Evolutionary conservation across 2,113 vertebrate species (phyloP).

Genomic region (Alexandromys fortis): DNA sequence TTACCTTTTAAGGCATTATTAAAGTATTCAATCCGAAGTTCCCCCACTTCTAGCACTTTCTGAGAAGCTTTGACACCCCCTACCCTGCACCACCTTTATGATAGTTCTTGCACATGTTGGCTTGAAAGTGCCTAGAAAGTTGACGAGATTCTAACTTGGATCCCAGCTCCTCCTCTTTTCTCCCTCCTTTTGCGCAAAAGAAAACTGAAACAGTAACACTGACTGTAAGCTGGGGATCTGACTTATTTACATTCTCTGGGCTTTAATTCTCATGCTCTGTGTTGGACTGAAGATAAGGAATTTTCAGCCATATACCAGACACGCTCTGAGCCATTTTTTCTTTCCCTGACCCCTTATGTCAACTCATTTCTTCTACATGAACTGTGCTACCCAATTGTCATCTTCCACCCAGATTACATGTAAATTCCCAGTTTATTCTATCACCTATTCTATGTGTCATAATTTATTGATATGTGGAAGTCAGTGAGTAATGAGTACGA

Average conservation of each 20-base stretch:
- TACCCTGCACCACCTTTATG: too few species aligned
- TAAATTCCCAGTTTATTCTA: slow-evolving; percentile 45
- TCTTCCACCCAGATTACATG: neutral
- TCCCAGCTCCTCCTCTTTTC: neutral
- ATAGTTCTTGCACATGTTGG: too few species aligned
- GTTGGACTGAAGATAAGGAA: neutral
- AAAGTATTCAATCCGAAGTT: neutral
- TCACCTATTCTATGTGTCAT: neutral
- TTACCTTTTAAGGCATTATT: neutral
- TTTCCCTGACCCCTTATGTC: neutral
- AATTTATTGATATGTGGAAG: neutral
- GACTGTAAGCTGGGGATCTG: neutral
- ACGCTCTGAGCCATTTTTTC: neutral
- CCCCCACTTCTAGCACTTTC: neutral
- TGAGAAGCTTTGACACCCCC: too few species aligned
- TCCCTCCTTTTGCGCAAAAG: neutral
- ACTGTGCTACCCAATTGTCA: neutral
- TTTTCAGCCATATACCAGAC: neutral
- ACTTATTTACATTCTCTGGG: neutral
- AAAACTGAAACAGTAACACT: neutral
- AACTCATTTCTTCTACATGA: neutral
- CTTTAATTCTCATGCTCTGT: neutral
- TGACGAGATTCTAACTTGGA: neutral
- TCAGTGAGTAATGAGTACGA: neutral
- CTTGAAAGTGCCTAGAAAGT: neutral